Evolutionary conservation across 2,113 vertebrate genomes (phyloP), one percentile per base, ranked within the genome.

Genomic region (Triplophysa siluroides): DNA sequence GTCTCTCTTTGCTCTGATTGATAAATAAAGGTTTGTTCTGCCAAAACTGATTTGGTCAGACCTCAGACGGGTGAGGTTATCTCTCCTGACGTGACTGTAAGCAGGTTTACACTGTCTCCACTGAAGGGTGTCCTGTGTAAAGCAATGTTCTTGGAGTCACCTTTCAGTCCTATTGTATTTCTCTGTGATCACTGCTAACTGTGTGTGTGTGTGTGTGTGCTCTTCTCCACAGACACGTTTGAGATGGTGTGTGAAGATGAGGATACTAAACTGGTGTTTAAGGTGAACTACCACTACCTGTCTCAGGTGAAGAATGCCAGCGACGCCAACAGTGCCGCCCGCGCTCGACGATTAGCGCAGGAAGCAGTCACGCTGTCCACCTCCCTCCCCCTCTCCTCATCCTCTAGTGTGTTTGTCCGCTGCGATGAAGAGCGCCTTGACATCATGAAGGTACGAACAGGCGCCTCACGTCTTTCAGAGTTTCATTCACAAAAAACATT

Each of bases 261-360:
- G 38, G 97, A 98, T 0, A 95, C 96, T n/a, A 99, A 99, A 78
- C 88, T 99, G 88, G 94, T 97, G 85, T 99, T 99, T 85, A 98
- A 98, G 91, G 94, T 99, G 19, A 99, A 97, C 93, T 98, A 99
- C 94, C 98, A 99, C 91, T 99, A 99, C 95, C 97, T 99, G 95
- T 98, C 98, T 93, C 98, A 99, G 95, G 97, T 99, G 79, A 99
- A 99, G 90, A 99, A 98, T 1, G 96, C 97, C 69, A 98, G 93
- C 1, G 98, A 99, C 0, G 95, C 96, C 7, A 98, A 98, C 91
- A 98, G 97, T 2, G 97, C 98, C 2, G 96, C 97, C 56, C 87
- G 98, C 78, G 97, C 98, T 8, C 94, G 98, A 1, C 95, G 98
- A 19, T 95, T 99, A 19, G 98, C 98, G 0, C 98, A 99, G 86